Base-by-base conservation (phyloP, 2,797 vertebrate genomes). In the Babyrousa celebensis region DNA sequence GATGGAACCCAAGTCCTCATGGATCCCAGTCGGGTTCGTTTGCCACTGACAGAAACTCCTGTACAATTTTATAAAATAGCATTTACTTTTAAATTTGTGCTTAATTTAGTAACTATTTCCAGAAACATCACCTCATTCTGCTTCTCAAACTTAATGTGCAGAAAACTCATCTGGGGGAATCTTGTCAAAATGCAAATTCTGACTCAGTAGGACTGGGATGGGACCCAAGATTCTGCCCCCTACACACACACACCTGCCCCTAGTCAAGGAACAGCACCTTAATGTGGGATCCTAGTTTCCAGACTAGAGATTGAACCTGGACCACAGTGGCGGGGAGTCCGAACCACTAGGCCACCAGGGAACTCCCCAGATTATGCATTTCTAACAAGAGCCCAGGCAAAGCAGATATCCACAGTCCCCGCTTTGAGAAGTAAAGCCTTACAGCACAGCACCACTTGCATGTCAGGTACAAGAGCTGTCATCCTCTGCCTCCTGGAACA, bases 71-170 rank as follows among this genome's bases (percentile, higher is more conserved):
- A 0, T 65, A 23, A 29, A 48, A 56, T 2, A 40, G 25, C 56
- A 52, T 70, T 95, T 87, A 62, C 25, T 88, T 89, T 85, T 65
- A 85, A 91, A 56, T 16, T 48, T 52, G 4, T 65, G 15, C 21
- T 82, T 68, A 40, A 74, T 52, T 84, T 63, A 60, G 63, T 74
- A 80, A 48, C 11, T 25, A 14, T 60, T 68, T 85, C 16, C 36
- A 58, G 14, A 32, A 83, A 23, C 40, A 52, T 18, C 23, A 29
- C 29, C 40, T 67, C n/a, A n/a, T 62, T 83, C 27, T 43, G 62
- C 62, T 87, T 89, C 77, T 86, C 21, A 82, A 54, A 74, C 1
- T 52, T 60, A 32, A 60, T 9, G 43, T 65, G 52, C 40, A 16
- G 62, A 85, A 70, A 74, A 10, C 3, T 8, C 68, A 18, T 18